Evolutionary conservation across 2,888 invertebrate species (phyloP), one percentile per base, ranked within the genome.

Genomic region (Congeria kusceri): DNA sequence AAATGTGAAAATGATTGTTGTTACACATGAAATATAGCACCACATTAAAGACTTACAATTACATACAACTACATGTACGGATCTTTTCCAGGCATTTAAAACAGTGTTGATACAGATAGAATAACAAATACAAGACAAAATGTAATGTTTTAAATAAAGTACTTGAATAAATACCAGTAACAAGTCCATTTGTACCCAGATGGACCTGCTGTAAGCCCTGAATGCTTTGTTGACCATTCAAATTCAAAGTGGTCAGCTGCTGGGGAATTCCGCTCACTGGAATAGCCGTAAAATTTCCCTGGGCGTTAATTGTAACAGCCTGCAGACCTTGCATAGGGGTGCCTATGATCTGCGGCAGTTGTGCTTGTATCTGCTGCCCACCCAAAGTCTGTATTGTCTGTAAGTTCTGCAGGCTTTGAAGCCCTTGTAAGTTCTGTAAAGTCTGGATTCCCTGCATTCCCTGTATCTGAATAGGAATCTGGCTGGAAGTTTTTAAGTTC

Each of bases 381-480:
- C 88, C 87, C 3, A 88, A 67, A 25, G 87, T 84, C 18, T 86
- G 88, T 7, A 91, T 61, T 39, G 39, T 39, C 39, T 39, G 39
- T 39, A 39, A 39, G 39, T 39, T 39, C 59, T 88, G 90, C 20
- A 90, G 56, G 28, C 83, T 85, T 76, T 89, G 89, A 66, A 90
- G 64, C 13, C 83, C 73, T 64, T 87, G 89, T 13, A 89, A 49
- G 44, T 83, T 83, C 57, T 87, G 88, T 11, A 90, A 27, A 29
- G 83, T 83, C 69, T 89, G 91, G 20, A 91, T 49, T 18, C 89
- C 87, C 66, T 89, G 91, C 18, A 91, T 47, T 61, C 89, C 89
- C 64, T 90, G 91, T 5, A 91, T 80, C 79, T 90, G 91, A 1
- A 91, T 67, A 0, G 90, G 86, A 78, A 89, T 87, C 59, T 88